Conservation (phyloP, 2,888 invertebrate species). For the Cephalotes varians region DNA sequence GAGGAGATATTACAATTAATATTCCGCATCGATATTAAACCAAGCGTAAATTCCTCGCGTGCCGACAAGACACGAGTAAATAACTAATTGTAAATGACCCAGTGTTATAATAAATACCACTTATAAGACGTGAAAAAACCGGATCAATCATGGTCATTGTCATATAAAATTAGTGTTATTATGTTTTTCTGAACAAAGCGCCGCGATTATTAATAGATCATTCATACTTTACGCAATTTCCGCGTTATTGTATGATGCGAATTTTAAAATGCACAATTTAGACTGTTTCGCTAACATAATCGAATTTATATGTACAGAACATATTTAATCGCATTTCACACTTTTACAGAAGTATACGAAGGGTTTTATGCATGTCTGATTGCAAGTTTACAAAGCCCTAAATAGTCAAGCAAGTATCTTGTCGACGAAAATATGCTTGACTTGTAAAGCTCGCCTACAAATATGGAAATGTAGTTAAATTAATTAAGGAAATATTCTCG, state of each 20-base stretch:
- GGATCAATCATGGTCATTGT: constrained; percentile 7
- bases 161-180: background rate
- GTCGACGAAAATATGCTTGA: constrained; percentile 17
- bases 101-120: background rate
- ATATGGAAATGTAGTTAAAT: constrained; percentile 48
- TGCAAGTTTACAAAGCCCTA: constrained; percentile 14
- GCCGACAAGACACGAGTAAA: background rate
- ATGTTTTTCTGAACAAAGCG: background rate
- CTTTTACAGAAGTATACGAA: background rate
- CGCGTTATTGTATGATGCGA: background rate
- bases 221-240: background rate
- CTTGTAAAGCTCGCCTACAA: constrained; percentile 28
- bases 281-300: background rate
- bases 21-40: background rate
- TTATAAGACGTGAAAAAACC: background rate
- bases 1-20: constrained; percentile 17
- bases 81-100: constrained; percentile 9
- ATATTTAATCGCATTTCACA: background rate
- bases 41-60: constrained; percentile 8
- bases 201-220: constrained; percentile 3
- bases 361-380: background rate
- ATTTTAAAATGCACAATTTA: background rate
- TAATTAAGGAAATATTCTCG: constrained; percentile 47
- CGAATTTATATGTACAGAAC: background rate
- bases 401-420: constrained; percentile 15